These are phyloP conservation scores for Apodemia zela DNA, from an alignment of 2,888 invertebrate species.

Conservation along the genomic window DNA sequence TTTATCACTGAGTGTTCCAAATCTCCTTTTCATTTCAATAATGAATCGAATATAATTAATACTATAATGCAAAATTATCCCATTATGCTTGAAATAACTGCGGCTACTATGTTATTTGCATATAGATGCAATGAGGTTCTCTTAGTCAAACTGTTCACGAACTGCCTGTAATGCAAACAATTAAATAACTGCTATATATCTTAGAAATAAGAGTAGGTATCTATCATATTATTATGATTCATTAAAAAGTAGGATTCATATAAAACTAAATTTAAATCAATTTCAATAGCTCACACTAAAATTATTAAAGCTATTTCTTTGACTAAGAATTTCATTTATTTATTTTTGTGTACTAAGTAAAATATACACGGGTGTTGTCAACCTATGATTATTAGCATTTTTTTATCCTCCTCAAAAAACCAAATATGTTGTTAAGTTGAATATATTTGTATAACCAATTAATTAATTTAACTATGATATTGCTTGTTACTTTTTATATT, in stretches of 20 bases:
- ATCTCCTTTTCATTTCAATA: slow-evolving; percentile 18
- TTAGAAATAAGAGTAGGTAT: slow-evolving; percentile 5
- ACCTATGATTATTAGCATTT: too few relatives aligned
- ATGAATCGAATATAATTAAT: slow-evolving; percentile 15
- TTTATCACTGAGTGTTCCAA: slow-evolving; percentile 11
- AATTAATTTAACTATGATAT: too few relatives aligned
- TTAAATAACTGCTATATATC: slow-evolving; percentile 41
- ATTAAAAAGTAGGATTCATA: not conserved
- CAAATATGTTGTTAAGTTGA: too few relatives aligned
- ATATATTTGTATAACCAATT: too few relatives aligned
- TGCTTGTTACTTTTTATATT: too few relatives aligned
- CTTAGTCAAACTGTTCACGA: slow-evolving; percentile 73
- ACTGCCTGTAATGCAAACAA: slow-evolving; percentile 78
- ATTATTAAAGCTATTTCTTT: too few relatives aligned
- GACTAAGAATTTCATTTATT: too few relatives aligned
- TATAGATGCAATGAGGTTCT: slow-evolving; percentile 59
- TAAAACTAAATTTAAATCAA: too few relatives aligned
- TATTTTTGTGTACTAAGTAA: too few relatives aligned
- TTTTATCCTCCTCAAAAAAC: too few relatives aligned
- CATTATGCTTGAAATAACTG: slow-evolving; percentile 33
- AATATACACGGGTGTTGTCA: too few relatives aligned
- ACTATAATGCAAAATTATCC: slow-evolving; percentile 21
- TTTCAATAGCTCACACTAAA: too few relatives aligned
- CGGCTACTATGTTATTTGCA: slow-evolving; percentile 57
- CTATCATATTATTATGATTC: not conserved